Evolutionary conservation across 2,888 invertebrate genomes (phyloP), one percentile per base, ranked within the genome.

Genomic region (Harpalus rufipes): DNA sequence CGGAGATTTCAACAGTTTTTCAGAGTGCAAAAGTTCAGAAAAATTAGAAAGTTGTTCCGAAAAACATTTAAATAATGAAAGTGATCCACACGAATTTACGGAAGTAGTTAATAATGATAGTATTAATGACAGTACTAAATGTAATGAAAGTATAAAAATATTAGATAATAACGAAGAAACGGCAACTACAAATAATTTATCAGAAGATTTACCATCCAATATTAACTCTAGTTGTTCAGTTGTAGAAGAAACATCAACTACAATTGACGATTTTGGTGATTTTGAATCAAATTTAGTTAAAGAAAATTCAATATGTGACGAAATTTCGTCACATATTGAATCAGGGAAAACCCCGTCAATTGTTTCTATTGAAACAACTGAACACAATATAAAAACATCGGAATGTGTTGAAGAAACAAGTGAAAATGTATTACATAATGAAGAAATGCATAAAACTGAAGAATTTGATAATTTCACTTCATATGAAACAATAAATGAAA

Each of bases 361-460:
- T 25, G 58, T 58, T 25, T 14, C 21, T 78, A n/a, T n/a, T 58
- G 18, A 58, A 14, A 32, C 32, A 32, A 32, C 5, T 32, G 21
- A 44, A 44, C 41, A 80, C 72, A 72, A 87, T 86, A 7, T 87
- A 91, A 86, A 51, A 51, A 12, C 8, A 51, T 12, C 6, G 1
- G 44, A 51, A 51, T 51, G 10, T 12, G 6, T 90, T 91, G 58
- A 87, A 87, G 51, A 90, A 89, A 86, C 12, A 12, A 12, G 91
- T 87, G 91, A 92, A 88, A 51, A 91, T 92, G 88, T 90, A 92
- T 86, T 89, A 39, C 4, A n/a, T 56, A 25, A 32, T 21, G 12
- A 78, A 58, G 12, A 90, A 85, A 21, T 85, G 82, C 59, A 72
- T 85, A 18, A 84, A 86, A 58, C 84, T 86, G 51, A 86, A 86